phyloP scores from a whole-genome alignment of 2,113 vertebrate genomes.

The Atlantisia rogersi region DNA sequence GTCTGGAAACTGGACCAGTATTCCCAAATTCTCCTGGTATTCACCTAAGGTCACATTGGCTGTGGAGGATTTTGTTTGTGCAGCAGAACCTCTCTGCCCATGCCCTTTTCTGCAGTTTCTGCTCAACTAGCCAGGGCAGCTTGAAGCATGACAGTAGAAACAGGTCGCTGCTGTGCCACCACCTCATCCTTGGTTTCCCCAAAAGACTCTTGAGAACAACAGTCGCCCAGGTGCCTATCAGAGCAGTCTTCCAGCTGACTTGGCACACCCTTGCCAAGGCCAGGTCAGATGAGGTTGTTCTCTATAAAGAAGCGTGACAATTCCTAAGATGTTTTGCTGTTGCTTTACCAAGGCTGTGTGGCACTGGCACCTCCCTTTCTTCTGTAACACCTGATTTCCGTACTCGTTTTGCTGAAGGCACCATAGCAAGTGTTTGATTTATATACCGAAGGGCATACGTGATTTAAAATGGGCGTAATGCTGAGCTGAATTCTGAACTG shows the following conservation, averaged over 20 bases:
- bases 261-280: not conserved
- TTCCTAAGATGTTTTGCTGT: rapidly evolving
- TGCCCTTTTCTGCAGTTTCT: not conserved
- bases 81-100: not conserved
- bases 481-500: not conserved
- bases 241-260: not conserved
- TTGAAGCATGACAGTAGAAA: not conserved
- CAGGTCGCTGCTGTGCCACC: not conserved
- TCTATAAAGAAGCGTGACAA: not conserved
- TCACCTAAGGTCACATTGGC: not conserved
- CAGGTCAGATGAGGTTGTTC: not conserved
- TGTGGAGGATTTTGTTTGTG: rapidly evolving
- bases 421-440: not conserved
- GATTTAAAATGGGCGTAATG: not conserved
- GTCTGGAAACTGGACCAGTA: not conserved
- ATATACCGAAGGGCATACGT: not conserved
- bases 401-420: not conserved
- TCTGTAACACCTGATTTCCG: not conserved
- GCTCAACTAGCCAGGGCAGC: not conserved
- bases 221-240: not conserved
- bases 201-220: not conserved
- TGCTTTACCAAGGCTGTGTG: not conserved
- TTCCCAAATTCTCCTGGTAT: not conserved
- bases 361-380: not conserved
- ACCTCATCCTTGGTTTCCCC: not conserved